A percentile compares a stretch with the other conserved stretches of the same genome.
phyloP scores from a whole-genome alignment of 1,140 invertebrate species.

The Myzus persicae region DNA sequence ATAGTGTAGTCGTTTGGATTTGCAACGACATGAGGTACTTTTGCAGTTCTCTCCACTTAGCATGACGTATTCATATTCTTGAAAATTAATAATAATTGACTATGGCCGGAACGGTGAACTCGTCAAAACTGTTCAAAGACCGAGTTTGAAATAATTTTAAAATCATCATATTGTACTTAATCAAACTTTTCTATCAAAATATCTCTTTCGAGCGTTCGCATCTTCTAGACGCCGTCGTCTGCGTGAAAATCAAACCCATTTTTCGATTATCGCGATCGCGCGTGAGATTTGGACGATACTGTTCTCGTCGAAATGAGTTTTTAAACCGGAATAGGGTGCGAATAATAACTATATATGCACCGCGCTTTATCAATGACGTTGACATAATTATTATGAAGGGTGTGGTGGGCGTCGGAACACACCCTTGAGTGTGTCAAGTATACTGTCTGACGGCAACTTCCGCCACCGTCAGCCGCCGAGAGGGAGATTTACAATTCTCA shows the following conservation, averaged over 20 bases:
- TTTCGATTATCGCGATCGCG: background rate
- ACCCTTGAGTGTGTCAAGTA: background rate
- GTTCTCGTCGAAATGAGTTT: background rate
- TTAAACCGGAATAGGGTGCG: background rate
- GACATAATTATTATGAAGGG: slow-evolving; percentile 7
- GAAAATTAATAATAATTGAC: background rate
- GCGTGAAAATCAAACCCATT: background rate
- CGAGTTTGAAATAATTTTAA: background rate
- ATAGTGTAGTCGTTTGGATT: background rate
- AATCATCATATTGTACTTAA: background rate
- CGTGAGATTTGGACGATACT: background rate
- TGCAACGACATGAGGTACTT: background rate
- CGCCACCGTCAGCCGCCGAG: background rate
- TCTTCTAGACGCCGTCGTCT: background rate
- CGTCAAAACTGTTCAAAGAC: background rate
- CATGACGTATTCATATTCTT: background rate
- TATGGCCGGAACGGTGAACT: background rate
- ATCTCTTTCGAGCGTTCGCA: background rate
- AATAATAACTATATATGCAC: background rate
- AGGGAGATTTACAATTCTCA: slow-evolving; percentile 1
- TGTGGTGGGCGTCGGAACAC: background rate
- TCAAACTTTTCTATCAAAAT: background rate
- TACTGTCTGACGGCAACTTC: background rate
- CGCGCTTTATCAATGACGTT: background rate
- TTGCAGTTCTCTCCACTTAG: background rate